Base-by-base conservation (phyloP, 2,888 invertebrate genomes). In the Tachystola acroxantha region DNA sequence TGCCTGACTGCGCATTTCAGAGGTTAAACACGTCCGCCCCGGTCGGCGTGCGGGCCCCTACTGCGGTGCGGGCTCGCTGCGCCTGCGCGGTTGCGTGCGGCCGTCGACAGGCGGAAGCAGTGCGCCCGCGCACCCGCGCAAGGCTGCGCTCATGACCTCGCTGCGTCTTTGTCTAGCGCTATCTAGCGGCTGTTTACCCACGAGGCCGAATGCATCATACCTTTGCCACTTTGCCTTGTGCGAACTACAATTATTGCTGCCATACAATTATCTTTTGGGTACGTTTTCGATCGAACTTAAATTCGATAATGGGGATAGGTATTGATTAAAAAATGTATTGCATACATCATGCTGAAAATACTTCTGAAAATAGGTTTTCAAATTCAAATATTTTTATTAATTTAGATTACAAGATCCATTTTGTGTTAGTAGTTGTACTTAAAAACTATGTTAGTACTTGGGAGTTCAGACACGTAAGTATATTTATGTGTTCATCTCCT, bases 71-170 rank as follows among this genome's bases (percentile, higher is more conserved):
- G n/a, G 20, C 7, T 20, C 6, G 20, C 9, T n/a, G 5, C 19
- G 39, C 40, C 42, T 48, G 36, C 47, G 62, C 63, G 63, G 55
- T 57, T 53, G 58, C 50, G 9, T 46, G 48, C 60, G 52, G 47
- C 54, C 67, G 69, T 72, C 74, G 76, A 74, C 72, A 81, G 78
- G 82, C 81, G 82, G 81, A 79, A 79, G 79, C 76, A 6, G 16
- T 63, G 67, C 70, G 77, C 70, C 63, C 70, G 73, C 77, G 76
- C 79, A 75, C 80, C 74, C 78, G 80, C 80, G 72, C 85, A 85
- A 85, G 84, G 85, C 85, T 85, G 72, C 78, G 84, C 82, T 85
- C 85, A 73, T 84, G 85, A 85, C 85, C 85, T 85, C 85, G 85
- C 81, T 54, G 71, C 78, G 84, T 82, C 84, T 85, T 84, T 85